Evolutionary conservation across 1,140 invertebrate species (phyloP), one percentile per base, ranked within the genome.

Genomic region (Cherax quadricarinatus): DNA sequence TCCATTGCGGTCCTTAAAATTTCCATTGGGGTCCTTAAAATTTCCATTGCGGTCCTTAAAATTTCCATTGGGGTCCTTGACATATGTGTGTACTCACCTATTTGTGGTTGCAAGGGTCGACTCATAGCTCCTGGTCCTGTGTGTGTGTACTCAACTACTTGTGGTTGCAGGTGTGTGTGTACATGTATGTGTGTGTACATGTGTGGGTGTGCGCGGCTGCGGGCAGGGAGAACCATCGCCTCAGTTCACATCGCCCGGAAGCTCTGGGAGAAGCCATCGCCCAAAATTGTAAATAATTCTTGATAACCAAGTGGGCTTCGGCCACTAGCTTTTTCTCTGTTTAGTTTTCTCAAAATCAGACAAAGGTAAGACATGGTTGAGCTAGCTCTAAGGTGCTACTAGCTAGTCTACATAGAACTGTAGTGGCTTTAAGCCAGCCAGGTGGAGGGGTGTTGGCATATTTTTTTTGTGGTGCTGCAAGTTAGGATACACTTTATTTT

Each of bases 211-310:
- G 66, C 21, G 70, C 9, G 70, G 5, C n/a, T 30, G 70, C n/a
- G n/a, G 5, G 24, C 7, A n/a, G 9, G 7, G 12, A 75, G 70
- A 75, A 75, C 70, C 70, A 75, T 75, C 21, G n/a, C 6, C n/a
- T 75, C 70, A 75, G 70, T 75, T 12, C 9, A 75, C 5, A 30
- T 30, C 7, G 70, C 70, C 70, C 70, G 70, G 70, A 75, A 75
- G 70, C 70, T 30, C 70, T 75, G 70, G 70, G 70, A 75, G 70
- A 75, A 75, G 70, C 70, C 70, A 75, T 75, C 70, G 70, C 70
- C 70, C 70, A 7, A 75, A 75, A 75, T 75, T 75, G 70, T 75
- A 75, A 75, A 75, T 75, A 75, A 75, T 75, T 75, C 70, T 14
- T 75, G 70, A 75, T 75, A 30, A 75, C 70, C 4, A 75, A 24